Conservation (phyloP, 2,797 vertebrate species). For the Ispidina picta region DNA sequence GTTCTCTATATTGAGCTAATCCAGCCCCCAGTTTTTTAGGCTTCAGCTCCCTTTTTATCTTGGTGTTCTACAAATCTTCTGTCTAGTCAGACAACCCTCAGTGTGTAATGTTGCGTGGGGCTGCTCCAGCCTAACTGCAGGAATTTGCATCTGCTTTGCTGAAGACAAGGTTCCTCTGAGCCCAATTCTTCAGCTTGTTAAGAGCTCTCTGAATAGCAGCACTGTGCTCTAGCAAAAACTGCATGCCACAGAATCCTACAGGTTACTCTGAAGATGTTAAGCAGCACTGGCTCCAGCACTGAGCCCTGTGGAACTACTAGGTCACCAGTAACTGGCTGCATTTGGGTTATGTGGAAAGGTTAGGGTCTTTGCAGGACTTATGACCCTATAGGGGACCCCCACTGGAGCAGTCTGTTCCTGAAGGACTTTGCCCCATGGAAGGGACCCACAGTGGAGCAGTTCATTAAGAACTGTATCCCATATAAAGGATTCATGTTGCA, state of each 20-base stretch:
- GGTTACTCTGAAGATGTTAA: neutral
- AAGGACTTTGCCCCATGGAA: neutral
- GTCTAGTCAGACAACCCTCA: neutral
- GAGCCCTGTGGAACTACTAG: neutral
- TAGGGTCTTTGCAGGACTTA: neutral
- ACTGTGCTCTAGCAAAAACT: neutral
- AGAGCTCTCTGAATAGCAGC: neutral
- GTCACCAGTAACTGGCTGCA: neutral
- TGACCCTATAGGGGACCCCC: neutral
- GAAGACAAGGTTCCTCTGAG: neutral
- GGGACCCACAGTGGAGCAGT: neutral
- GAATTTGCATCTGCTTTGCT: slow-evolving; percentile 10
- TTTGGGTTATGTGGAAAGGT: neutral
- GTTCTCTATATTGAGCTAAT: neutral
- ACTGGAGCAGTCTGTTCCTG: neutral
- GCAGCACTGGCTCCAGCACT: neutral
- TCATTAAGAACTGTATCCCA: neutral
- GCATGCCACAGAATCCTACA: neutral
- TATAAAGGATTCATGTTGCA: neutral
- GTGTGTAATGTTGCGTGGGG: neutral
- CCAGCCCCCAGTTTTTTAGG: neutral
- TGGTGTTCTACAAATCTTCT: neutral
- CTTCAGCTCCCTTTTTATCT: neutral
- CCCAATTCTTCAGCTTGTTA: neutral
- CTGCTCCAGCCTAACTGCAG: neutral